Evolutionary conservation across 2,797 vertebrate genomes (phyloP).

Genomic region (Morus bassanus): DNA sequence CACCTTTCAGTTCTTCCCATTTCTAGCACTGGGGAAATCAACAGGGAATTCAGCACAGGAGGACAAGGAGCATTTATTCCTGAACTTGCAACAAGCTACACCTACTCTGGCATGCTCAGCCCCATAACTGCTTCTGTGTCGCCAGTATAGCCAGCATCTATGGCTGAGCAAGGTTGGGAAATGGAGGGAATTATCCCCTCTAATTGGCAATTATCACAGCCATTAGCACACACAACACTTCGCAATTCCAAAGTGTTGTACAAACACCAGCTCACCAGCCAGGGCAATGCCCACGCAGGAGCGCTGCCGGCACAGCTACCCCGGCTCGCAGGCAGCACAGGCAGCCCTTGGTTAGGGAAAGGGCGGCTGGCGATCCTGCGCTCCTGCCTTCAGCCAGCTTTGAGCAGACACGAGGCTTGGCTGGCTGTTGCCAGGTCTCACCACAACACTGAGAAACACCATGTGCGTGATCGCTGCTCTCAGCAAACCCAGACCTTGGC

Average conservation of each 20-base stretch:
- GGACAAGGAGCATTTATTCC: background rate
- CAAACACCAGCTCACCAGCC: background rate
- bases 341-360: background rate
- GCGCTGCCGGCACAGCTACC: background rate
- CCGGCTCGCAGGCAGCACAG: accelerated
- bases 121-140: background rate
- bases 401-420: background rate
- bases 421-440: too few species aligned
- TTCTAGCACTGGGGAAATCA: background rate
- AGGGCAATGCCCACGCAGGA: background rate
- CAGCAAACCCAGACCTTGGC: background rate
- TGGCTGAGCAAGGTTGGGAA: background rate
- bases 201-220: background rate
- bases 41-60: background rate
- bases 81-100: background rate
- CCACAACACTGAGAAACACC: accelerated
- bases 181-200: background rate
- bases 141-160: background rate
- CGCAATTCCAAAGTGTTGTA: background rate
- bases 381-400: background rate
- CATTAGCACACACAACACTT: background rate
- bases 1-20: background rate
- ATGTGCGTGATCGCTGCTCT: accelerated
- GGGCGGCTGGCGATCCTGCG: accelerated
- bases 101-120: accelerated